phyloP scores from a whole-genome alignment of 2,888 invertebrate genomes.

The Drosophila nr. perissopoda region DNA sequence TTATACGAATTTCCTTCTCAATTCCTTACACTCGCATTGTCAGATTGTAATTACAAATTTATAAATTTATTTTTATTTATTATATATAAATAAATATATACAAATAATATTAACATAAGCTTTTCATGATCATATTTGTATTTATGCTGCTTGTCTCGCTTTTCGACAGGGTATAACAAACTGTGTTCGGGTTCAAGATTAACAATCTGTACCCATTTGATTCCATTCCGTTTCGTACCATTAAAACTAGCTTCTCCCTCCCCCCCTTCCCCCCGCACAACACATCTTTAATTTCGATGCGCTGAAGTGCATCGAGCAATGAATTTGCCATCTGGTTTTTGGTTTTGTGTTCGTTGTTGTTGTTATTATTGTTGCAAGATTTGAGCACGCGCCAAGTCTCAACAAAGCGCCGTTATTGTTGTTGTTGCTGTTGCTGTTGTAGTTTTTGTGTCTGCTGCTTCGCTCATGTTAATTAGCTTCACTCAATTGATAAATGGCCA shows the following conservation, averaged over 20 bases:
- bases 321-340: conserved; percentile 28
- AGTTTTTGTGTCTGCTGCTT: conserved; percentile 12
- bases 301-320: conserved; percentile 45
- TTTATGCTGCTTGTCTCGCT: not conserved
- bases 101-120: not conserved
- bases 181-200: conserved; percentile 15
- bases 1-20: not conserved
- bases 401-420: conserved; percentile 22
- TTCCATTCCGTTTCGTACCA: conserved; percentile 16
- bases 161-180: conserved; percentile 17
- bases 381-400: conserved; percentile 53
- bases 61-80: not conserved
- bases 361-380: conserved; percentile 20
- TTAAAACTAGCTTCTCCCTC: not conserved
- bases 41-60: not conserved
- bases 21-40: not conserved
- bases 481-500: conserved; percentile 58
- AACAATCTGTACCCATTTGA: conserved; percentile 1
- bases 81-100: too few species aligned
- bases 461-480: conserved; percentile 55
- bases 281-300: conserved; percentile 28
- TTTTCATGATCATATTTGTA: not conserved
- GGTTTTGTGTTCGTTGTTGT: conserved; percentile 9
- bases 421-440: conserved; percentile 9
- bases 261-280: not conserved